phyloP scores from a whole-genome alignment of 2,888 invertebrate genomes.

The Heliconius ethilla region DNA sequence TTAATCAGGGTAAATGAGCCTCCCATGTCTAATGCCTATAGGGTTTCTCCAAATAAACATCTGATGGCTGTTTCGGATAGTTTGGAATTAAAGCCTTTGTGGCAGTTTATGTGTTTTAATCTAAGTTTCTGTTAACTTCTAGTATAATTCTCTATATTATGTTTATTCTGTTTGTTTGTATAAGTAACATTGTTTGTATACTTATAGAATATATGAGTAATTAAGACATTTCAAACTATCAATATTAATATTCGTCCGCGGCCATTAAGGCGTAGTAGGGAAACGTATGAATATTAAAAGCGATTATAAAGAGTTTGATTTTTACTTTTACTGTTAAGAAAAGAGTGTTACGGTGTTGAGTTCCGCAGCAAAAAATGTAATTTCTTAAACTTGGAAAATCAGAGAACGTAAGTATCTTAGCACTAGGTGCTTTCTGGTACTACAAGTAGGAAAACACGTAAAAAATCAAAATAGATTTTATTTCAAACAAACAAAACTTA shows the following conservation, averaged over 20 bases:
- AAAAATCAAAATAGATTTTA: not conserved
- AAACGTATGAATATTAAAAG: too few relatives aligned
- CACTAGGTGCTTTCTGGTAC: not conserved
- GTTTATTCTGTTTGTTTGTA: not conserved
- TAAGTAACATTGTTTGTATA: not conserved
- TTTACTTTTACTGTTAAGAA: not conserved
- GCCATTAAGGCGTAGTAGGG: too few relatives aligned
- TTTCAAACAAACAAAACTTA: not conserved
- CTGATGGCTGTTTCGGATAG: conserved; percentile 44
- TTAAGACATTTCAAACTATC: too few relatives aligned
- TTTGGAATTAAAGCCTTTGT: conserved; percentile 44
- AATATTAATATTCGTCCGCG: too few relatives aligned
- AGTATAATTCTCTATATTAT: not conserved
- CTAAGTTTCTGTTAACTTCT: conserved; percentile 26
- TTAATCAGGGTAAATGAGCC: conserved; percentile 66
- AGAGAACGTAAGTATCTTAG: not conserved
- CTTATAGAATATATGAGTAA: too few relatives aligned
- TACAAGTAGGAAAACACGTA: not conserved
- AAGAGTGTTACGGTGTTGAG: not conserved
- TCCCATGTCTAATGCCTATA: conserved; percentile 51
- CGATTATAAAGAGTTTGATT: not conserved
- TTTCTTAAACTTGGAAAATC: too few relatives aligned
- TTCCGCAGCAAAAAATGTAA: not conserved
- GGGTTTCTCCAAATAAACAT: conserved; percentile 38
- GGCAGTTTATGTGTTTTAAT: conserved; percentile 31